Evolutionary conservation across 2,797 vertebrate genomes (phyloP).

Genomic region (Gorsachius magnificus): DNA sequence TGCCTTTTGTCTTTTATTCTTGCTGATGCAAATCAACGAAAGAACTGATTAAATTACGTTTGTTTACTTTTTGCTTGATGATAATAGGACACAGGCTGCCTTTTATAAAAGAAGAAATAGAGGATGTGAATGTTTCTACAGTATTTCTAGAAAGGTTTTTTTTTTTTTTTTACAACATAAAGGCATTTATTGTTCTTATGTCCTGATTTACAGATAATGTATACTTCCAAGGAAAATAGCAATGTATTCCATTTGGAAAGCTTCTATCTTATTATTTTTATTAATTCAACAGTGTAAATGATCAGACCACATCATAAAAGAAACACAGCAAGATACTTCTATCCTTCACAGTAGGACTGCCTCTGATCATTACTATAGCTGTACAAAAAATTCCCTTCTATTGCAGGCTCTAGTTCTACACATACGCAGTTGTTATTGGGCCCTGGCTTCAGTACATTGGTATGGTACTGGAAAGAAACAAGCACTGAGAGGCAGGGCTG

Average conservation of each 20-base stretch:
- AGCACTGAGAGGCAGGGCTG: not conserved
- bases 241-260: not conserved
- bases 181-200: conserved; percentile 20
- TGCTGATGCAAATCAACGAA: conserved; percentile 48
- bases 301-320: not conserved
- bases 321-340: not conserved
- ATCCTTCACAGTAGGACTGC: not conserved
- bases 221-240: no score
- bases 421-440: not conserved
- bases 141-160: not conserved
- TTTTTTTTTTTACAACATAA: not conserved
- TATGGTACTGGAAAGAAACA: not conserved
- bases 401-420: not conserved
- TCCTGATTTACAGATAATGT: conserved; percentile 4
- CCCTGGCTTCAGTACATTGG: not conserved
- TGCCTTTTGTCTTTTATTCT: conserved; percentile 66
- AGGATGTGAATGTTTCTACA: conserved; percentile 27
- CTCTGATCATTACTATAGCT: not conserved
- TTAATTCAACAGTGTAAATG: conserved; percentile 6
- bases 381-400: not conserved
- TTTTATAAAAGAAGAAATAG: conserved; percentile 35
- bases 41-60: conserved; percentile 62
- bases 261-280: not conserved
- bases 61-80: conserved; percentile 62
- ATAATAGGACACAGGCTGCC: conserved; percentile 44